These are phyloP conservation scores for Pterocles gutturalis DNA, from an alignment of 2,113 vertebrate species.

Conservation along the genomic window DNA sequence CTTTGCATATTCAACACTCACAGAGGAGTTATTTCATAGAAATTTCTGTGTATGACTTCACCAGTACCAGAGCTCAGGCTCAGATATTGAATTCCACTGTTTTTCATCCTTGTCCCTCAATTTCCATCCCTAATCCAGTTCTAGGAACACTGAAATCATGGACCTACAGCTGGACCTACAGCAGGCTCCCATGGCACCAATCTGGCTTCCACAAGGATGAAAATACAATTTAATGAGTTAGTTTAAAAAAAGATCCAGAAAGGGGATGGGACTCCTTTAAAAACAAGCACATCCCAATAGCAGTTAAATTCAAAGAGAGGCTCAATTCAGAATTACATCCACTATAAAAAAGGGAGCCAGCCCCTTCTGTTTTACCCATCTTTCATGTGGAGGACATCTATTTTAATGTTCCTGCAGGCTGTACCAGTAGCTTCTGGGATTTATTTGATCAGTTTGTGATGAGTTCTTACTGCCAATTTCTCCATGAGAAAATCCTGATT, in stretches of 20 bases:
- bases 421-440: not conserved
- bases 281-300: not conserved
- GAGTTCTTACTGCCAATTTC: not conserved
- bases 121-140: not conserved
- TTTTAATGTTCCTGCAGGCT: not conserved
- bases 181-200: not conserved
- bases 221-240: not conserved
- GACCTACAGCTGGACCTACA: not conserved
- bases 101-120: not conserved
- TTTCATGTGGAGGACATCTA: not conserved
- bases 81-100: not conserved
- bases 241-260: not conserved
- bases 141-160: not conserved
- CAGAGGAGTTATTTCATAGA: not conserved
- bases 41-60: not conserved
- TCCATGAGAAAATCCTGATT: not conserved
- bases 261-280: not conserved
- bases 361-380: not conserved
- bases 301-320: not conserved
- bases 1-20: not conserved
- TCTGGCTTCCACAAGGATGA: not conserved
- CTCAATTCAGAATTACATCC: not conserved
- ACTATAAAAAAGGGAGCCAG: not conserved
- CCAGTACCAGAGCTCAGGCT: not conserved
- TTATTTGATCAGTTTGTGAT: not conserved